phyloP scores from a whole-genome alignment of 2,113 vertebrate species.

The Embiotoca jacksoni region DNA sequence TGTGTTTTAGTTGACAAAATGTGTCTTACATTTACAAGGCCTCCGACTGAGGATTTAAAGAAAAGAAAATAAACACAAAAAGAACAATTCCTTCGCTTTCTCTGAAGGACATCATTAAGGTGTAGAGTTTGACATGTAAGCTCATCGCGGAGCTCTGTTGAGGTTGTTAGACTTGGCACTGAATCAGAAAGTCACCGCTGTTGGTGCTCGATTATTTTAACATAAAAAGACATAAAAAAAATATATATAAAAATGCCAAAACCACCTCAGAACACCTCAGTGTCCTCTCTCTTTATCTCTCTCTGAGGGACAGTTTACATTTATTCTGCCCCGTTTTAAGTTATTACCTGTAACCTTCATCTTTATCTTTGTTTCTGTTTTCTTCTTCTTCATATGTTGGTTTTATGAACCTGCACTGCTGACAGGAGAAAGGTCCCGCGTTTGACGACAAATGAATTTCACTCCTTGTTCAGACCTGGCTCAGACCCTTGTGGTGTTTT shows the following conservation, averaged over 20 bases:
- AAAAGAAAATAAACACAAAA: conserved; percentile 37
- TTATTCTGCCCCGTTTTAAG: conserved; percentile 64
- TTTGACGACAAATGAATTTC: conserved; percentile 48
- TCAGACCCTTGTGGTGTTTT: conserved; percentile 34
- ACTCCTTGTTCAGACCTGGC: conserved; percentile 42
- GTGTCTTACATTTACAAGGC: conserved; percentile 75
- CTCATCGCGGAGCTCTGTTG: conserved; percentile 33
- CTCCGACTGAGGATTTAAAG: conserved; percentile 64
- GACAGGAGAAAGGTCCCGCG: conserved; percentile 51
- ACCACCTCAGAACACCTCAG: conserved; percentile 79
- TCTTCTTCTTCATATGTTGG: conserved; percentile 41
- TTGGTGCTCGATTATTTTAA: conserved; percentile 60
- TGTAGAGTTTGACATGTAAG: conserved; percentile 47
- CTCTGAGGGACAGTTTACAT: conserved; percentile 73
- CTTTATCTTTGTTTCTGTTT: conserved; percentile 42
- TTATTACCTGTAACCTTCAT: conserved; percentile 58
- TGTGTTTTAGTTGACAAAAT: conserved; percentile 71
- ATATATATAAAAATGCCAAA: conserved; percentile 69
- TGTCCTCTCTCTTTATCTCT: conserved; percentile 64
- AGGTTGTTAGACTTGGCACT: conserved; percentile 71
- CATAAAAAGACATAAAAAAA: conserved; percentile 15
- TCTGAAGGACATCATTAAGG: conserved; percentile 50
- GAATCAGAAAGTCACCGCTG: conserved; percentile 67
- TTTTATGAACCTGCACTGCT: conserved; percentile 69
- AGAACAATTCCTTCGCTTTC: conserved; percentile 65